Conservation (phyloP, 2,888 invertebrate species). For the Marronus borbonicus region DNA sequence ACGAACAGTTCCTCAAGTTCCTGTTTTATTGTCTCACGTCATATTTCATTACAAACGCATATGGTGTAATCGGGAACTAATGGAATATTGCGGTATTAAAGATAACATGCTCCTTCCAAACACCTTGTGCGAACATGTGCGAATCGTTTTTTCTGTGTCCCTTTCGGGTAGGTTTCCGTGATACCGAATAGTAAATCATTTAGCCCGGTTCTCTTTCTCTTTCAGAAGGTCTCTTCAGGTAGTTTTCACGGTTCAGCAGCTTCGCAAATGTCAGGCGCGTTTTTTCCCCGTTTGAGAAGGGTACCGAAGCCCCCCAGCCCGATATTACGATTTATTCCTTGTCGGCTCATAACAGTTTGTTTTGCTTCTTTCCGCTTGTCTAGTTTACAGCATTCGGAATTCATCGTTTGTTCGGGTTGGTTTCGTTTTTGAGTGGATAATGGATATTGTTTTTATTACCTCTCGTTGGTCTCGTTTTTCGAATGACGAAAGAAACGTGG, state of each 20-base stretch:
- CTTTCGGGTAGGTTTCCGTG: slow-evolving; percentile 14
- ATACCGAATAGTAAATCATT: slow-evolving; percentile 40
- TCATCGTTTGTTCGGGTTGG: background rate
- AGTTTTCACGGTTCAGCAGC: slow-evolving; percentile 43
- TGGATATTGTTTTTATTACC: no score
- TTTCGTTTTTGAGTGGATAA: no score
- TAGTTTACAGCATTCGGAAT: slow-evolving; percentile 3
- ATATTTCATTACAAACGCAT: background rate
- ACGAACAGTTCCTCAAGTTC: background rate
- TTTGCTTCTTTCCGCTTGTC: slow-evolving; percentile 34
- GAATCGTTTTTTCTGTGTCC: background rate
- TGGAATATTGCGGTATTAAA: background rate
- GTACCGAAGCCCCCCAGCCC: slow-evolving; percentile 14
- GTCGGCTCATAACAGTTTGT: slow-evolving; percentile 41
- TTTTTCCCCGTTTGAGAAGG: slow-evolving; percentile 38
- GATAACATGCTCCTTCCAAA: background rate
- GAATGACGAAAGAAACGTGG: no score
- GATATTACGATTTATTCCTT: slow-evolving; percentile 42
- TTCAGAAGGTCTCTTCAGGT: slow-evolving; percentile 31
- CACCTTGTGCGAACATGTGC: background rate
- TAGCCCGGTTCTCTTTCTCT: background rate
- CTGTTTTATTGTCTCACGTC: background rate
- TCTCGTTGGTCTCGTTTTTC: no score
- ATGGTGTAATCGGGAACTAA: slow-evolving; percentile 4
- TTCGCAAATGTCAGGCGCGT: slow-evolving; percentile 37